Evolutionary conservation across 2,113 vertebrate species (phyloP).

Genomic region (Eonycteris spelaea): DNA sequence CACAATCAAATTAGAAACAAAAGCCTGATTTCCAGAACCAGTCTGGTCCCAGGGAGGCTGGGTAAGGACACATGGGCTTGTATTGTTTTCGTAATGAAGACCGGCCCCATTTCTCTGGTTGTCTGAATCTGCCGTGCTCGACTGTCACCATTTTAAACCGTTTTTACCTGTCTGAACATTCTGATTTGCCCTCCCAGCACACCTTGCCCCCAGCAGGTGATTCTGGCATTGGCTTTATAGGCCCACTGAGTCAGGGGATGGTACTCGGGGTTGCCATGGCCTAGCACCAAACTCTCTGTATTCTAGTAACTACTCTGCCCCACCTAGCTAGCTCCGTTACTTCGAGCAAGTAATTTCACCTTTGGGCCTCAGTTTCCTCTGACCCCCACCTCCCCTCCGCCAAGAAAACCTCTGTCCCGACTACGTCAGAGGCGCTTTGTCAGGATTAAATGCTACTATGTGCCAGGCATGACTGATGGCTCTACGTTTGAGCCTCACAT

Average conservation of each 20-base stretch:
- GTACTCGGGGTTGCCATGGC: not conserved
- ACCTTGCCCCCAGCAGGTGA: not conserved
- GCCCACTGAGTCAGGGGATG: not conserved
- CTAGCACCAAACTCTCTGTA: fast-evolving
- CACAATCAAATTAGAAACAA: not conserved
- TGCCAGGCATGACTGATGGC: not conserved
- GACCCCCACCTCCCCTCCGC: not conserved
- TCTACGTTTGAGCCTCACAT: not conserved
- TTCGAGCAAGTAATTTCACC: not conserved
- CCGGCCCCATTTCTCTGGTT: not conserved
- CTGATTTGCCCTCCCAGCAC: not conserved
- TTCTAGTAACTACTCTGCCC: not conserved
- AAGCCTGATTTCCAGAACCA: not conserved
- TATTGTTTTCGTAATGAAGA: not conserved
- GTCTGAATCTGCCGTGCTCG: not conserved
- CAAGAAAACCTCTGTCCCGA: not conserved
- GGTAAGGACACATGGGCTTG: not conserved
- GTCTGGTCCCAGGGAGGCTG: not conserved
- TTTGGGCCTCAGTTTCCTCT: not conserved
- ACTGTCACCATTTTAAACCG: not conserved
- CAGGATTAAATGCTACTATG: not conserved
- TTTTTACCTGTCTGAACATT: not conserved
- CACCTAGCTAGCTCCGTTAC: not conserved
- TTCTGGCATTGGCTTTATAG: not conserved
- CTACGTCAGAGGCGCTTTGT: not conserved